These are phyloP conservation scores for Nothura maculosa DNA, from an alignment of 2,797 vertebrate genomes.

Conservation along the genomic window DNA sequence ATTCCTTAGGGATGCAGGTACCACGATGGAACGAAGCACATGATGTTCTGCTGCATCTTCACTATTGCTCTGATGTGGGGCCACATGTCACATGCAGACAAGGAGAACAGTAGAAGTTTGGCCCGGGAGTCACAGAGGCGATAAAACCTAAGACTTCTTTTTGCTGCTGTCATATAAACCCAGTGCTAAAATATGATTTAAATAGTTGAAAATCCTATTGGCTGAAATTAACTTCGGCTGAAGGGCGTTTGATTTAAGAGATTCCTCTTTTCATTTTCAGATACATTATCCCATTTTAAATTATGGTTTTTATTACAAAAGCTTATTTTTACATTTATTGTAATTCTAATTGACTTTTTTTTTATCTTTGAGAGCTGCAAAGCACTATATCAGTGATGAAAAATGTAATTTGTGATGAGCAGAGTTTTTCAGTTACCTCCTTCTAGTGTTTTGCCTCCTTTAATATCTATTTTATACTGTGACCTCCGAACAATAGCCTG, in stretches of 20 bases:
- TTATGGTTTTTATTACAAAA: slow-evolving; percentile 71
- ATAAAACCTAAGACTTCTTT: neutral
- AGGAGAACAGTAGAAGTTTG: neutral
- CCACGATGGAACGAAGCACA: fast-evolving
- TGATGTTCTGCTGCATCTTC: neutral
- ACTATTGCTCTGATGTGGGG: neutral
- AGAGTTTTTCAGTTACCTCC: slow-evolving; percentile 50
- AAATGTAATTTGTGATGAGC: slow-evolving; percentile 69
- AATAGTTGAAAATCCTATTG: slow-evolving; percentile 69
- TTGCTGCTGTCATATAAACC: slow-evolving; percentile 48
- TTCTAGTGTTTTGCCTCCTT: slow-evolving; percentile 42
- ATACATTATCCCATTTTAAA: slow-evolving; percentile 75
- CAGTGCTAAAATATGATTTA: slow-evolving; percentile 66
- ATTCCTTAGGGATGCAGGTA: fast-evolving
- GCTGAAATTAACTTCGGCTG: slow-evolving; percentile 75
- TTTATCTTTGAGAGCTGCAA: slow-evolving; percentile 63
- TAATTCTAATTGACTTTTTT: slow-evolving; percentile 73
- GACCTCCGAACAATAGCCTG: slow-evolving; percentile 19
- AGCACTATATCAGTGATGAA: slow-evolving; percentile 68
- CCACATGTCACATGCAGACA: neutral
- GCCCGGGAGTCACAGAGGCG: neutral
- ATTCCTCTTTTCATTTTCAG: slow-evolving; percentile 68
- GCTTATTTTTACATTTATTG: slow-evolving; percentile 72
- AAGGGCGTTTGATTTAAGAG: slow-evolving; percentile 76
- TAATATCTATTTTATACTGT: neutral